Conservation (phyloP, 2,113 vertebrate species). For the Chaenocephalus aceratus region DNA sequence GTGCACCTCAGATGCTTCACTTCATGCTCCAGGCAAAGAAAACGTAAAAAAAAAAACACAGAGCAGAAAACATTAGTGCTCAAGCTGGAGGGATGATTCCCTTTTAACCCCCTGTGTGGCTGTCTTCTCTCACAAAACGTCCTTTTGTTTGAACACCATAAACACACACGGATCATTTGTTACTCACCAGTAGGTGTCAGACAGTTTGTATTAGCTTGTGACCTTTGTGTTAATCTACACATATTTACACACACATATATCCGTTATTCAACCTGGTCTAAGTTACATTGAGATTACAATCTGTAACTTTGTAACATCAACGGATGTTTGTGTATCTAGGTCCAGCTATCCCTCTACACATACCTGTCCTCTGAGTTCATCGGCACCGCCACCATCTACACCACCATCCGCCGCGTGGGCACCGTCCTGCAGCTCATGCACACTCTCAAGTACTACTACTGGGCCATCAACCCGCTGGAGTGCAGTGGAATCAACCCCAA, state of each 20-base stretch:
- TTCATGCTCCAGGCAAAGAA: slow-evolving; percentile 42
- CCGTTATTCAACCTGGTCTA: too few relatives aligned
- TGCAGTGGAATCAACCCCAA: slow-evolving; percentile 96
- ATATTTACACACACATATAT: too few relatives aligned
- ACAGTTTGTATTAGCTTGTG: slow-evolving; percentile 7
- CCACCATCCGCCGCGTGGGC: slow-evolving; percentile 96
- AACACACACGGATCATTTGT: slow-evolving; percentile 30
- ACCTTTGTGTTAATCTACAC: too few relatives aligned
- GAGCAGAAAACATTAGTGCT: slow-evolving; percentile 22
- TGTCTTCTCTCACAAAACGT: slow-evolving; percentile 28
- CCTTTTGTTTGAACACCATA: slow-evolving; percentile 37
- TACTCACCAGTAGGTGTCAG: slow-evolving; percentile 2
- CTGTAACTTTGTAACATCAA: too few relatives aligned
- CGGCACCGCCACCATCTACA: slow-evolving; percentile 98
- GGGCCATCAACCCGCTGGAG: slow-evolving; percentile 95
- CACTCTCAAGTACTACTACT: slow-evolving; percentile 99
- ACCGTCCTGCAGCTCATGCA: slow-evolving; percentile 99
- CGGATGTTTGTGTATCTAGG: slow-evolving; percentile 77
- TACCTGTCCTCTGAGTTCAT: slow-evolving; percentile 99
- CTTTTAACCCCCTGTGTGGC: slow-evolving; percentile 3
- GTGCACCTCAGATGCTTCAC: slow-evolving; percentile 46
- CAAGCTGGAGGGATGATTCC: slow-evolving; percentile 30
- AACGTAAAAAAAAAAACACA: slow-evolving; percentile 52
- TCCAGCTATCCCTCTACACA: slow-evolving; percentile 96
- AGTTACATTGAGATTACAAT: too few relatives aligned